Conservation (phyloP, 2,797 vertebrate species). For the Girardinus metallicus region DNA sequence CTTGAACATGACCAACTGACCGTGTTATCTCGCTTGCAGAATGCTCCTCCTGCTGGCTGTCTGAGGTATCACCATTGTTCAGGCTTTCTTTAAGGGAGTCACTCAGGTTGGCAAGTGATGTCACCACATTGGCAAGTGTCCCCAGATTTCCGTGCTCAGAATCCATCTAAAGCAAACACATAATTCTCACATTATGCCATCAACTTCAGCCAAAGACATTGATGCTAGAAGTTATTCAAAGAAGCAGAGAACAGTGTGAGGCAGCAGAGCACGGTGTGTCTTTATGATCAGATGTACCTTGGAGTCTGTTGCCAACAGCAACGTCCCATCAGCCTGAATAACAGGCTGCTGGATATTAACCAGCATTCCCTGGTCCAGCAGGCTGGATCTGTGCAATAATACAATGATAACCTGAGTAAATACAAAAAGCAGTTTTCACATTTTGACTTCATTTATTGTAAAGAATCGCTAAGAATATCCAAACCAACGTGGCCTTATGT, state of each 20-base stretch:
- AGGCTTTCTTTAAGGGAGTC: conserved; percentile 85
- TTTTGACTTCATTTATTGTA: neutral
- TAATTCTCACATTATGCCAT: neutral
- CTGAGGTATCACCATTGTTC: conserved; percentile 90
- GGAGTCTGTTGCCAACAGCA: conserved; percentile 90
- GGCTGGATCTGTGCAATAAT: conserved; percentile 77
- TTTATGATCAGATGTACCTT: conserved; percentile 81
- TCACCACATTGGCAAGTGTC: conserved; percentile 96
- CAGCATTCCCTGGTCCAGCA: conserved; percentile 96
- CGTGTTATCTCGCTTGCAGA: conserved; percentile 95
- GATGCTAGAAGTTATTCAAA: neutral
- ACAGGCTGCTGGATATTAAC: conserved; percentile 98
- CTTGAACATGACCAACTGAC: conserved; percentile 71
- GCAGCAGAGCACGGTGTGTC: conserved; percentile 7
- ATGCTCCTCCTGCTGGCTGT: conserved; percentile 89
- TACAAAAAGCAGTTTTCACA: neutral
- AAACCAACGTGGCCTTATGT: neutral
- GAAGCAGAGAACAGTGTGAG: neutral
- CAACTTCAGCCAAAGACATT: conserved; percentile 4
- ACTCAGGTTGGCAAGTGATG: conserved; percentile 92
- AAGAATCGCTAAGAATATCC: neutral
- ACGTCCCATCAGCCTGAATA: conserved; percentile 92
- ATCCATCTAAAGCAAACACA: conserved; percentile 84
- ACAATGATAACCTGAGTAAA: conserved; percentile 11
- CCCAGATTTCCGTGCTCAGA: conserved; percentile 92